phyloP scores from a whole-genome alignment of 2,113 vertebrate genomes.

The Monopterus albus region DNA sequence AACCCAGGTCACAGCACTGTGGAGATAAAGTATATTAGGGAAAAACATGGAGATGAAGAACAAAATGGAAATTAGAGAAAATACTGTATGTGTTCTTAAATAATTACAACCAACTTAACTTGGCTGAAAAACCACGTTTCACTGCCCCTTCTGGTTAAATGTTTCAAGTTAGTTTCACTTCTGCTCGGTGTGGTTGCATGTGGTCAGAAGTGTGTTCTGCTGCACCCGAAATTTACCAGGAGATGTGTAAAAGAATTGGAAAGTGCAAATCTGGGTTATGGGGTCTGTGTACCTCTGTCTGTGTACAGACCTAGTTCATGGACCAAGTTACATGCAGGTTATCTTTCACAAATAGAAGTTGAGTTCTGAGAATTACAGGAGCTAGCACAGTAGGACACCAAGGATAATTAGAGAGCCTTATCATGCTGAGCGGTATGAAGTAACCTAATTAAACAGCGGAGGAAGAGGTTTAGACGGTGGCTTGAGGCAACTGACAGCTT shows the following conservation, averaged over 20 bases:
- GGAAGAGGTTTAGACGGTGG: slow-evolving; percentile 56
- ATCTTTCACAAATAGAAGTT: slow-evolving; percentile 49
- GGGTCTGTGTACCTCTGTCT: slow-evolving; percentile 9
- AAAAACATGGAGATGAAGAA: neutral
- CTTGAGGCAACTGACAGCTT: slow-evolving; percentile 68
- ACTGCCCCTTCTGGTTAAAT: too few species aligned
- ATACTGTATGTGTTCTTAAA: neutral
- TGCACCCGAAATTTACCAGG: neutral
- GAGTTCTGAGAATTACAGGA: slow-evolving; percentile 68
- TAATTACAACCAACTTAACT: neutral
- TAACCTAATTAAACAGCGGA: slow-evolving; percentile 78
- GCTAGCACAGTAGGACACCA: slow-evolving; percentile 66
- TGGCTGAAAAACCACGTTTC: neutral
- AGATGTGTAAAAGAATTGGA: neutral
- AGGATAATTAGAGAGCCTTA: slow-evolving; percentile 77
- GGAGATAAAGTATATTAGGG: slow-evolving; percentile 15
- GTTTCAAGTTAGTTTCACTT: neutral
- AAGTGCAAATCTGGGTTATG: neutral
- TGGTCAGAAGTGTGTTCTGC: neutral
- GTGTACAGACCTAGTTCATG: slow-evolving; percentile 39
- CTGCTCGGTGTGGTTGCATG: neutral
- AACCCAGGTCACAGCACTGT: slow-evolving; percentile 97
- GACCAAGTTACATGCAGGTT: slow-evolving; percentile 47
- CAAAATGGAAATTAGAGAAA: too few species aligned
- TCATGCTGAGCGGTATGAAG: slow-evolving; percentile 65